phyloP scores from a whole-genome alignment of 2,797 vertebrate genomes.

The Toxotes lorentzi region DNA sequence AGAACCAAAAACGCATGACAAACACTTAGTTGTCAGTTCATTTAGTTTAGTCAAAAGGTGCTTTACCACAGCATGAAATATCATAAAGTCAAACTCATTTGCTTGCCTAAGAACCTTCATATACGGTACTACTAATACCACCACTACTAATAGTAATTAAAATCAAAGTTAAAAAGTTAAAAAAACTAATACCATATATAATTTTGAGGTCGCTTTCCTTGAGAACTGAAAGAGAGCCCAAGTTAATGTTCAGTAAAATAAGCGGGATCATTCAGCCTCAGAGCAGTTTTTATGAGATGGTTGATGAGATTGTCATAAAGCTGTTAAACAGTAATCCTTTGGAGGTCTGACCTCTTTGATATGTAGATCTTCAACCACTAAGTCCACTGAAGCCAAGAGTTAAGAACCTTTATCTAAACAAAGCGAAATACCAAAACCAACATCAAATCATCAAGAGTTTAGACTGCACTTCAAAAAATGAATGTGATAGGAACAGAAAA shows the following conservation, averaged over 20 bases:
- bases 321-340: conserved; percentile 82
- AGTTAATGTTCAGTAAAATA: conserved; percentile 73
- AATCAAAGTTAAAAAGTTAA: background rate
- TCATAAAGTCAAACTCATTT: background rate
- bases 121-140: no score
- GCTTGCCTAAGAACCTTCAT: background rate
- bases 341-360: conserved; percentile 61
- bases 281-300: conserved; percentile 51
- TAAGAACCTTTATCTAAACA: conserved; percentile 25
- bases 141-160: no score
- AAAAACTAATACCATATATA: background rate
- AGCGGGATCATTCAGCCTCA: conserved; percentile 27
- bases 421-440: conserved; percentile 37
- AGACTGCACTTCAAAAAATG: background rate
- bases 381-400: conserved; percentile 31
- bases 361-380: conserved; percentile 67
- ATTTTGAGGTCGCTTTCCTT: background rate
- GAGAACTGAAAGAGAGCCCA: background rate
- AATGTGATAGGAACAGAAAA: background rate
- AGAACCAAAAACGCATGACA: background rate
- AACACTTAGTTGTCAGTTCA: background rate
- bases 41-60: background rate
- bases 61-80: background rate
- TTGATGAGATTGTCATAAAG: conserved; percentile 59
- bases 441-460: background rate